Base-by-base conservation (phyloP, 2,888 invertebrate species). In the Erannis defoliaria region DNA sequence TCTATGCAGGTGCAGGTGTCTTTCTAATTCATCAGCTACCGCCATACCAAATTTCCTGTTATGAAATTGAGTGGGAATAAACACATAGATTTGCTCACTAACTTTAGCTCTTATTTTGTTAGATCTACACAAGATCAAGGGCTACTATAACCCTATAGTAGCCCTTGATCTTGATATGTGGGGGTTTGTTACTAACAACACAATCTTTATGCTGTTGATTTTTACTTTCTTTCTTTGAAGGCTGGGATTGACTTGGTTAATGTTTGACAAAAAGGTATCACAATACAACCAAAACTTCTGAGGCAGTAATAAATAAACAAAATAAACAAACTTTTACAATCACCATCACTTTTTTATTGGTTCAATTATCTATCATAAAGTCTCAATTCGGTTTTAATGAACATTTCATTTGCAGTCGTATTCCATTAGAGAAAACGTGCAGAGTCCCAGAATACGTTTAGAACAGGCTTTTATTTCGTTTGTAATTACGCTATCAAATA, bases 401-500 rank as follows among this genome's bases (percentile, higher is more conserved):
- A 31, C 40, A 40, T 56, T 50, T 53, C 60, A 62, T 56, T 55
- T 33, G 40, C 43, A 46, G 46, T 43, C 45, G 53, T 56, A 55
- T 61, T 54, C 51, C 50, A 66, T 66, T 62, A 60, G 33, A 38
- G 50, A 38, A 64, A 53, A 42, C 40, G 19, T 63, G 55, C 31
- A 62, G 56, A 45, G 35, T 50, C 18, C 37, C 29, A 18, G 38
- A 55, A 48, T 19, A 54, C 29, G 40, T 40, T 53, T 58, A 9
- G 49, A 45, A 35, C 16, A 55, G 40, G 53, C 53, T 48, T 56
- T 43, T 48, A 59, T 55, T 64, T 14, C 31, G 18, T 29, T 55
- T 55, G 29, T 62, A 64, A 64, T 65, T 62, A 62, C 42, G 33
- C 49, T 40, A 64, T 68, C 62, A 64, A 64, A 55, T 55, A 19